Evolutionary conservation across 2,797 vertebrate species (phyloP), one percentile per base, ranked within the genome.

Genomic region (Fistularia commersonii): DNA sequence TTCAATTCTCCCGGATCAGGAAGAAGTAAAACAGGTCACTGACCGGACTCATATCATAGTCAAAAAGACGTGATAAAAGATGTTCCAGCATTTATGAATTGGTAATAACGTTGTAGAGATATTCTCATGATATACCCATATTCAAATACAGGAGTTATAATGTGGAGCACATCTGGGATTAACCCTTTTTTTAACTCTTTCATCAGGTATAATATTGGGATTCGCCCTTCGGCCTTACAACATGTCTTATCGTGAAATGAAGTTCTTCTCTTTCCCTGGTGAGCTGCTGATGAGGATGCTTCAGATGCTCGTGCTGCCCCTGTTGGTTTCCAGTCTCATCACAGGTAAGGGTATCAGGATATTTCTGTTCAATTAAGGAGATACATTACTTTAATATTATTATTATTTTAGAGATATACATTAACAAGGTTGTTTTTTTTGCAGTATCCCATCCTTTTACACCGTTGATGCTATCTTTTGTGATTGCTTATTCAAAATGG

Each of bases 261-360:
- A 94, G 72, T 97, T 97, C 78, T 98, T 99, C 79, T 94, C 97
- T 0, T 99, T 98, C 59, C 97, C 96, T 0, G 96, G 97, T 56
- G 97, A 99, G 45, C 90, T 98, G 57, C 88, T 98, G 66, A 98
- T 98, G 97, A 88, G 97, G 59, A 98, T 98, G 95, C 85, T 99
- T 50, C 96, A 98, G 86, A 98, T 99, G 97, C 54, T 99, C 71
- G 96, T 99, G 74, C 83, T 99, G 51, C 97, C 96, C 0, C 90
- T 99, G 43, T 92, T 99, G 80, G 87, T 99, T 54, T 99, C 97
- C 86, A 99, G 97, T 81, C 91, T 99, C 54, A 95, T 99, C 74
- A 98, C 97, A 93, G 97, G 97, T 98, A 69, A 23, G 54, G 51
- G 48, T 46, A n/a, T 13, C 15, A 41, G 12, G 6, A 11, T 14